Base-by-base conservation (phyloP, 2,888 invertebrate genomes). In the Apotomis turbidana region DNA sequence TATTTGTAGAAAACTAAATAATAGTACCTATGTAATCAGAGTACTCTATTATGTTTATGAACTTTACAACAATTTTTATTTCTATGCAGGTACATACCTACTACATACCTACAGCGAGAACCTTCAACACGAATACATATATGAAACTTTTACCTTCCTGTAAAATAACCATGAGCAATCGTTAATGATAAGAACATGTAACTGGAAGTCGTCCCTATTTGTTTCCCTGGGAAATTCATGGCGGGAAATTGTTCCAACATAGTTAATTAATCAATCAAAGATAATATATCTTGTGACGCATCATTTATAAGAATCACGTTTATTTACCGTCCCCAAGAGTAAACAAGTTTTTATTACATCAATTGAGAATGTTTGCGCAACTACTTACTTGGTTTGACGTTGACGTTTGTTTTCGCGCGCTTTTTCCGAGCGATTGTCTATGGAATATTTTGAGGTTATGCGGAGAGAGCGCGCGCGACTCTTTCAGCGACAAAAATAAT, bases 311-410 rank as follows among this genome's bases (percentile, higher is more conserved):
- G 61, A 61, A 70, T 44, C 49, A 52, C 61, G 51, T 57, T 54
- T 71, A 38, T 55, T 67, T 67, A 61, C 67, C 60, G 49, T 61
- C 55, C 13, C 15, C 61, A 51, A 55, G 27, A 9, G 55, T 67
- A 60, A 71, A 61, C 71, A 71, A 61, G 67, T 67, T 71, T 71
- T 66, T 71, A 54, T 67, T 49, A 61, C 67, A 61, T 44, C 54
- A 27, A 71, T 71, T 61, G 55, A 71, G n/a, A 44, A 46, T 41
- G 41, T 57, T 57, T 63, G 15, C 36, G 57, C 15, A 44, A 52
- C 13, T 62, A 66, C 66, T 60, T 54, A 66, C 71, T 27, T 63
- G 12, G 58, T 41, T 71, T 67, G 67, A 61, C 60, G 67, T 71
- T 67, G 67, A 61, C 60, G 67, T 71, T 67, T 61, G 27, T 49